A percentile compares a stretch with the other conserved stretches of the same genome.
phyloP scores from a whole-genome alignment of 2,888 invertebrate genomes.

The Drosophila engyochracea region DNA sequence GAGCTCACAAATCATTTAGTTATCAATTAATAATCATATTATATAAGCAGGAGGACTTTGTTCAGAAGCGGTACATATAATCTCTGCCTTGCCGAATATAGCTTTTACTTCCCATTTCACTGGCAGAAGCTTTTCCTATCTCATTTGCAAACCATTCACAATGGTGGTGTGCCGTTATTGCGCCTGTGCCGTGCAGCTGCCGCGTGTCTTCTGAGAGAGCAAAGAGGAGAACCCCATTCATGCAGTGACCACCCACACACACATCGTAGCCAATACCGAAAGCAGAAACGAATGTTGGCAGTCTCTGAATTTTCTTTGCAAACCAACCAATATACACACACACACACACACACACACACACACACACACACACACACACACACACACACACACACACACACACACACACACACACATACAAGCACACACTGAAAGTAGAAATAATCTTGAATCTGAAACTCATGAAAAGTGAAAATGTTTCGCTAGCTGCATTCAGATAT shows the following conservation, averaged over 20 bases:
- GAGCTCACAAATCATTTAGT: not conserved
- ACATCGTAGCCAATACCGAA: slow-evolving; percentile 62
- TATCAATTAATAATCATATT: not conserved
- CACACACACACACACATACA: slow-evolving; percentile 51
- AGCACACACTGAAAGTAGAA: slow-evolving; percentile 42
- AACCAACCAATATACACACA: slow-evolving; percentile 15
- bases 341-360: slow-evolving; percentile 50
- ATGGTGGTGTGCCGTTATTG: slow-evolving; percentile 12
- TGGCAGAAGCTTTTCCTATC: slow-evolving; percentile 31
- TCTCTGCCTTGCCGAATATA: no score
- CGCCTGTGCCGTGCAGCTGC: slow-evolving; percentile 68
- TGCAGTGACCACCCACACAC: slow-evolving; percentile 40
- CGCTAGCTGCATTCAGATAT: slow-evolving; percentile 73
- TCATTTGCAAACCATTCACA: slow-evolving; percentile 40
- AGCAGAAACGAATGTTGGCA: slow-evolving; percentile 73
- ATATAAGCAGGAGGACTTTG: not conserved
- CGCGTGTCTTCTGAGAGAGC: slow-evolving; percentile 21
- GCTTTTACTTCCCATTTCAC: not conserved
- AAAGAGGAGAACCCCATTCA: slow-evolving; percentile 51
- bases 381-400: slow-evolving; percentile 50
- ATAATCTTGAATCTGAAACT: slow-evolving; percentile 73
- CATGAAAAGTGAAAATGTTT: slow-evolving; percentile 78
- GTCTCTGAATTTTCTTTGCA: slow-evolving; percentile 55
- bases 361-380: slow-evolving; percentile 45
- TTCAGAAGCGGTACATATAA: not conserved